Conservation (phyloP, 2,888 invertebrate genomes). For the Exocentrus adspersus region DNA sequence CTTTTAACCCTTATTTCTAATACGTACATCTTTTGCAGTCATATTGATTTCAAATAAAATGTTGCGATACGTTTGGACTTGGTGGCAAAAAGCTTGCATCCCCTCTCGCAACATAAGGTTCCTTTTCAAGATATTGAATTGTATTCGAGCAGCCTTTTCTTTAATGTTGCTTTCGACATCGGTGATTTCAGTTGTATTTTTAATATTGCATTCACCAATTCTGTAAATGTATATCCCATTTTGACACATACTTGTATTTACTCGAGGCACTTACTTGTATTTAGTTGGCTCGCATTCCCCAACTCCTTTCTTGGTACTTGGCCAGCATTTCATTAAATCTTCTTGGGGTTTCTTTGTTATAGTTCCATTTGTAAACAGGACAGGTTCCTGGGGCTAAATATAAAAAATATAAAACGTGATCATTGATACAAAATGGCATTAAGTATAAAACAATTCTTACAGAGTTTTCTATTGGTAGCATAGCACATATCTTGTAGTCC, state of each 20-base stretch:
- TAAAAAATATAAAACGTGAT: not conserved
- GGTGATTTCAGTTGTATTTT: constrained; percentile 45
- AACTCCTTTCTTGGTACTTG: constrained; percentile 46
- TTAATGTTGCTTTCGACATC: constrained; percentile 45
- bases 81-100: constrained; percentile 45
- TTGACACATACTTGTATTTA: constrained; percentile 48
- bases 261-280: constrained; percentile 49
- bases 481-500: constrained; percentile 52
- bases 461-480: constrained; percentile 46
- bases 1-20: not conserved
- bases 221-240: not conserved
- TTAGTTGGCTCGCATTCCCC: constrained; percentile 49
- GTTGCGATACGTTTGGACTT: constrained; percentile 50
- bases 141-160: constrained; percentile 49
- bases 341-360: constrained; percentile 35
- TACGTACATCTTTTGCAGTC: constrained; percentile 34
- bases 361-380: constrained; percentile 50
- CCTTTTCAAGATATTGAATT: constrained; percentile 57
- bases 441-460: constrained; percentile 32
- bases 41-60: constrained; percentile 57
- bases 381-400: constrained; percentile 39
- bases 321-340: constrained; percentile 53
- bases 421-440: not conserved
- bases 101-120: constrained; percentile 49
- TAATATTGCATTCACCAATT: constrained; percentile 43